Conservation (phyloP, 2,797 vertebrate genomes). For the Distichodus sexfasciatus region DNA sequence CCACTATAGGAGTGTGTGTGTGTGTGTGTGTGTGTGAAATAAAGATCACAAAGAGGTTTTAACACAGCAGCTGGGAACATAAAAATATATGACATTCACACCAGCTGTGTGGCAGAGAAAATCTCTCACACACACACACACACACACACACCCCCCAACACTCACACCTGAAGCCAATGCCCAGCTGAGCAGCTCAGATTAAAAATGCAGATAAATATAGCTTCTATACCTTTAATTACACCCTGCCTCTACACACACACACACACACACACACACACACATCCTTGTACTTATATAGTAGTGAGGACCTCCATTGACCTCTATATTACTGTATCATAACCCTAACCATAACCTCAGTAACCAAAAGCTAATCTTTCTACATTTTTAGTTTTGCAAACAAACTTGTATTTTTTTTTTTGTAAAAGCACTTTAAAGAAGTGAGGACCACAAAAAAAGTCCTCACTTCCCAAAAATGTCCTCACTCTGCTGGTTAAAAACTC, state of each 20-base stretch:
- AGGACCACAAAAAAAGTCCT: too few species aligned
- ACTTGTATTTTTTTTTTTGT: too few species aligned
- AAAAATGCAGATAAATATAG: constrained; percentile 55
- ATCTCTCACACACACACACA: constrained; percentile 44
- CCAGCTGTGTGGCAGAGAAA: constrained; percentile 69
- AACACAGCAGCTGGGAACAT: constrained; percentile 75
- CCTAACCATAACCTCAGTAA: too few species aligned
- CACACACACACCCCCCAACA: constrained; percentile 23
- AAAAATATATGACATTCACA: constrained; percentile 72
- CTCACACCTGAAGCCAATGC: constrained; percentile 3
- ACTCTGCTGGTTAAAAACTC: too few species aligned
- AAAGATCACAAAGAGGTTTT: constrained; percentile 26
- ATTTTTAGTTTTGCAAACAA: too few species aligned
- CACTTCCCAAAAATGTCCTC: too few species aligned
- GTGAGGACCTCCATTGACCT: too few species aligned
- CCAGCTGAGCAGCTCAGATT: constrained; percentile 43
- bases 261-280: constrained; percentile 23
- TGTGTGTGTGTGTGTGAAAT: constrained; percentile 14
- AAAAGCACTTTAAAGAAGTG: too few species aligned
- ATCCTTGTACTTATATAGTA: too few species aligned
- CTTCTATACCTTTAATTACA: constrained; percentile 9
- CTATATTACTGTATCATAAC: too few species aligned
- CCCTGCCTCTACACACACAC: constrained; percentile 27
- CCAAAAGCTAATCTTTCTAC: too few species aligned
- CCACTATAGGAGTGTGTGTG: constrained; percentile 1